Evolutionary conservation across 2,888 invertebrate species (phyloP).

Genomic region (Strigamia transsilvanica): DNA sequence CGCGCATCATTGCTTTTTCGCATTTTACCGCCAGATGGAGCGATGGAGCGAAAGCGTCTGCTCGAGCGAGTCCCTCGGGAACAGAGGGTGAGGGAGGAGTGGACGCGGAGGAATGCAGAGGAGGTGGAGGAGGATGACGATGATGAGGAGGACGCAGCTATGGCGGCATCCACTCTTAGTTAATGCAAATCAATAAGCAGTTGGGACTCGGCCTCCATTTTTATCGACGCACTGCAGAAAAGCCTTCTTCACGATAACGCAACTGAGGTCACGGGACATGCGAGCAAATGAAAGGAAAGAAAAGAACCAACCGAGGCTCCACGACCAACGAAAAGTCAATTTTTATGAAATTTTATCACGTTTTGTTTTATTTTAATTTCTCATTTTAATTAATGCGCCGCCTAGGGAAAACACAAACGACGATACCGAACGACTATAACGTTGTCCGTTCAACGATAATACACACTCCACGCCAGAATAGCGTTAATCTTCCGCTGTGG

Average conservation of each 20-base stretch:
- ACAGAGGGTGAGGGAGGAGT: conserved; percentile 37
- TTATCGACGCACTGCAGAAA: conserved; percentile 49
- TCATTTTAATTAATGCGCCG: not conserved
- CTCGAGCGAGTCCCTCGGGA: conserved; percentile 49
- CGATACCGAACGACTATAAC: not conserved
- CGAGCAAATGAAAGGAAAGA: not conserved
- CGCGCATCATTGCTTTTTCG: conserved; percentile 46
- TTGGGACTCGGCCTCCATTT: conserved; percentile 49
- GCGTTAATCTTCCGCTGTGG: too few relatives aligned
- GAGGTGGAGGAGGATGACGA: conserved; percentile 17
- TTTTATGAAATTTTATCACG: not conserved
- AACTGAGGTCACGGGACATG: conserved; percentile 41
- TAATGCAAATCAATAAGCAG: conserved; percentile 49
- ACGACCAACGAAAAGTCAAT: not conserved
- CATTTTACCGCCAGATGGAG: conserved; percentile 49
- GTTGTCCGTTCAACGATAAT: too few relatives aligned
- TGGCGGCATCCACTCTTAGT: conserved; percentile 49
- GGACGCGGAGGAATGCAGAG: conserved; percentile 44
- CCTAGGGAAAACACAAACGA: not conserved
- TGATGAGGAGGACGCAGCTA: conserved; percentile 37
- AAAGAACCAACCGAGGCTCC: not conserved
- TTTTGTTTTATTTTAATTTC: not conserved
- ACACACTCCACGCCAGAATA: too few relatives aligned
- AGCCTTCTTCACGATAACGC: conserved; percentile 22
- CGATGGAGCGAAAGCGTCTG: conserved; percentile 47